Percentiles rank a stretch among this genome's conserved stretches.
These are phyloP conservation scores for Elymnias hypermnestra DNA, from an alignment of 1,140 invertebrate species.

Conservation along the genomic window DNA sequence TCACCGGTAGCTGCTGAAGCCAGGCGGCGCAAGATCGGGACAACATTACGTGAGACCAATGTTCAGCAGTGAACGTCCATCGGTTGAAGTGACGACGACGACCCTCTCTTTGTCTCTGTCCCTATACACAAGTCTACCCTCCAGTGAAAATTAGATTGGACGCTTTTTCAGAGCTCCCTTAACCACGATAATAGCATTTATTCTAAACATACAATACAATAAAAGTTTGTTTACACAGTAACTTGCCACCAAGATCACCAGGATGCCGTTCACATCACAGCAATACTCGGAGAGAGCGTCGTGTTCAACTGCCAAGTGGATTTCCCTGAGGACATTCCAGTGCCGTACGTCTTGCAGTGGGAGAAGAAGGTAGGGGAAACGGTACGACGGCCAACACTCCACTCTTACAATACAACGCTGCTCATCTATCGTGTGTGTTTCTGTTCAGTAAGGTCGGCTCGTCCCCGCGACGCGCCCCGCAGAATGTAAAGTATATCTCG, in stretches of 20 bases:
- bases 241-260: conserved; percentile 80
- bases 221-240: conserved; percentile 46
- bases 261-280: conserved; percentile 96
- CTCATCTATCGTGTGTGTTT: conserved; percentile 73
- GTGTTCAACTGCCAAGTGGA: conserved; percentile 97
- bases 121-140: too few relatives aligned
- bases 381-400: conserved; percentile 89
- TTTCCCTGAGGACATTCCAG: conserved; percentile 94
- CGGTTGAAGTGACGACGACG: too few relatives aligned
- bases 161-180: too few relatives aligned
- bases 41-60: too few relatives aligned
- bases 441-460: conserved; percentile 72
- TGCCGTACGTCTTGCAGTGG: conserved; percentile 98
- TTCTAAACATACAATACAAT: too few relatives aligned
- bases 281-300: conserved; percentile 95
- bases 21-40: too few relatives aligned
- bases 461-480: conserved; percentile 57
- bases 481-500: conserved; percentile 67
- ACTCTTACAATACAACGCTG: conserved; percentile 78
- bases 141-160: too few relatives aligned
- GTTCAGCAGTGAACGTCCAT: too few relatives aligned
- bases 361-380: conserved; percentile 97
- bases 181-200: too few relatives aligned
- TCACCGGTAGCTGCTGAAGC: too few relatives aligned
- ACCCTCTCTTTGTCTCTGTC: too few relatives aligned